A percentile compares a stretch with the other conserved stretches of the same genome.
phyloP scores from a whole-genome alignment of 2,888 invertebrate species.

The Cheilosia vernalis region DNA sequence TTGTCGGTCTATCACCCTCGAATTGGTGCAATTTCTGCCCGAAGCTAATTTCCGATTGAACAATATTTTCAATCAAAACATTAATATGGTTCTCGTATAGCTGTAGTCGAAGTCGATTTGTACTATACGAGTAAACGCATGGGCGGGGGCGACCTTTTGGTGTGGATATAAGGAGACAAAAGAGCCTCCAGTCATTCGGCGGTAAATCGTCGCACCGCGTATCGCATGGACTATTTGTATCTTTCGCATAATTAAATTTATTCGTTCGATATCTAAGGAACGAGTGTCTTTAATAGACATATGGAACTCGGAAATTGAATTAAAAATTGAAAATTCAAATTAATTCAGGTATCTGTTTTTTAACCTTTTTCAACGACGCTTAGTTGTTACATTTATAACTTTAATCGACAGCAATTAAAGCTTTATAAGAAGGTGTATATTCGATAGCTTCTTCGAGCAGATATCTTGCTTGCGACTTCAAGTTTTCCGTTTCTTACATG shows the following conservation, averaged over 20 bases:
- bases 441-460: too few species aligned
- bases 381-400: too few species aligned
- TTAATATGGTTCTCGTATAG: slow-evolving; percentile 29
- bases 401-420: too few species aligned
- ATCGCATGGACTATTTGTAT: slow-evolving; percentile 11
- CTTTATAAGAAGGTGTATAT: too few species aligned
- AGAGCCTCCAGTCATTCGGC: slow-evolving; percentile 25
- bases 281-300: background rate
- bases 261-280: background rate
- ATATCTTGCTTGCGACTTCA: too few species aligned
- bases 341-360: too few species aligned
- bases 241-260: slow-evolving; percentile 16
- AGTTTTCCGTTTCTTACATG: too few species aligned
- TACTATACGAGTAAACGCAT: background rate
- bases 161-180: slow-evolving; percentile 12
- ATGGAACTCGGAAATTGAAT: background rate
- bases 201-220: slow-evolving; percentile 13
- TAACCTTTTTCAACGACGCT: too few species aligned
- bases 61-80: slow-evolving; percentile 73
- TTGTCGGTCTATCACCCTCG: slow-evolving; percentile 65
- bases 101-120: background rate
- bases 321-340: background rate
- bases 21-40: slow-evolving; percentile 67
- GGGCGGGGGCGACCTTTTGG: slow-evolving; percentile 16
- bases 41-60: slow-evolving; percentile 62